Evolutionary conservation across 2,797 vertebrate species (phyloP), one percentile per base, ranked within the genome.

Genomic region (Microctenopoma steveboyesi): DNA sequence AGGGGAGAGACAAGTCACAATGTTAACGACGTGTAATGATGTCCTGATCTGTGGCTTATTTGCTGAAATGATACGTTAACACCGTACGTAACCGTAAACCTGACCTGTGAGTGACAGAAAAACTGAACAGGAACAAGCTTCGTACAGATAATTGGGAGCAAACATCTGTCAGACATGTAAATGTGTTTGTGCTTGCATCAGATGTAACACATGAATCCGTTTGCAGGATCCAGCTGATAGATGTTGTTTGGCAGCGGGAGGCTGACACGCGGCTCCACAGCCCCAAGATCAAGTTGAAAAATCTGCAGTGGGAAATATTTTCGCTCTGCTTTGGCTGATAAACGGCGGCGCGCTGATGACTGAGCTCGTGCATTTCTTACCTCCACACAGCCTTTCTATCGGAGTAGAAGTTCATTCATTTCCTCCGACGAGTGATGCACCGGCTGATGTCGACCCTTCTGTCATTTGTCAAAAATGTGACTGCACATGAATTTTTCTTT

Each of bases 161-260:
- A 40, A 33, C n/a, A 1, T 0, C n/a, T 27, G 13, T 1, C 42
- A 58, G 64, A 28, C 39, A 11, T 74, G 56, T 33, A 48, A 0
- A 56, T 49, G n/a, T 25, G 25, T 42, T 27, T 39, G 50, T 27
- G 0, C 6, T 8, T 7, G 37, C 42, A 18, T 12, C 47, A 9
- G 49, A 39, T 0, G 53, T 22, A 39, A 67, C 27, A 27, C 22
- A 28, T 57, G 50, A 64, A 53, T 52, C 11, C 22, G 58, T 28
- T 37, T 22, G 56, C 56, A 15, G 64, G 54, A 48, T 28, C 13
- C 42, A 4, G 28, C 27, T 69, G 80, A 78, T 72, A 6, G 53
- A 76, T 63, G 60, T 13, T 0, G 47, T 3, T 1, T 18, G 47
- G 48, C 5, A 37, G 33, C 47, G 18, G 69, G 43, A 64, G 18